These are phyloP conservation scores for Akabosia matsudoensis DNA, from an alignment of 1,140 invertebrate species.

Conservation along the genomic window DNA sequence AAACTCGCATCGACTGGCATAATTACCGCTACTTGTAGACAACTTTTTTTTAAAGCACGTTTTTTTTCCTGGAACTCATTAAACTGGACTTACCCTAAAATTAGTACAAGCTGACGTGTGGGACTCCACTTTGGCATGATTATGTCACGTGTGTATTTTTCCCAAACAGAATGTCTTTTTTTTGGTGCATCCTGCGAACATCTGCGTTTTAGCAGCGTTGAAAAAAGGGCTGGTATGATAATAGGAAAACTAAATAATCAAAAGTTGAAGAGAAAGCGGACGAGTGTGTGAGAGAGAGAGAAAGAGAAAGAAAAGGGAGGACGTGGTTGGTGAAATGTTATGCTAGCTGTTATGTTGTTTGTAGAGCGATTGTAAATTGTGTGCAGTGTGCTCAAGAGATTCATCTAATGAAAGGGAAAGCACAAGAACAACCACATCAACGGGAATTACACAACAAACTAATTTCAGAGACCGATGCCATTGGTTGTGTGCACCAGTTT, in stretches of 20 bases:
- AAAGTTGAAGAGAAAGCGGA: background rate
- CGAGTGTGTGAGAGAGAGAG: background rate
- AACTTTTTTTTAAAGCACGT: background rate
- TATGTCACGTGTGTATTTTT: background rate
- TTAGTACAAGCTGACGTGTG: background rate
- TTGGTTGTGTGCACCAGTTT: background rate
- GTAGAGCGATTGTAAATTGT: constrained; percentile 16
- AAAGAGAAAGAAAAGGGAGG: background rate
- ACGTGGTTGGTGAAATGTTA: background rate
- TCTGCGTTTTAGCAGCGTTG: background rate
- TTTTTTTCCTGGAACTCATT: background rate
- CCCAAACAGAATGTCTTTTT: background rate
- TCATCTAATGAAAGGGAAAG: constrained; percentile 20
- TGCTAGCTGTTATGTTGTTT: constrained; percentile 8
- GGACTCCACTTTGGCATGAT: no score
- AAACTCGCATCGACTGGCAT: no score
- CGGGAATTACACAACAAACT: constrained; percentile 18
- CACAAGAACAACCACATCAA: constrained; percentile 3
- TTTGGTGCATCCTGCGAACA: background rate
- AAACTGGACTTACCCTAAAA: background rate
- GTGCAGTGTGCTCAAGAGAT: constrained; percentile 18
- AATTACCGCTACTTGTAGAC: background rate
- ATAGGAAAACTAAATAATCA: constrained; percentile 5
- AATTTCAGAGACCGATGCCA: constrained; percentile 6
- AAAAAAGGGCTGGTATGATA: background rate